phyloP scores from a whole-genome alignment of 2,888 invertebrate species.

The Eupithecia vulgata region DNA sequence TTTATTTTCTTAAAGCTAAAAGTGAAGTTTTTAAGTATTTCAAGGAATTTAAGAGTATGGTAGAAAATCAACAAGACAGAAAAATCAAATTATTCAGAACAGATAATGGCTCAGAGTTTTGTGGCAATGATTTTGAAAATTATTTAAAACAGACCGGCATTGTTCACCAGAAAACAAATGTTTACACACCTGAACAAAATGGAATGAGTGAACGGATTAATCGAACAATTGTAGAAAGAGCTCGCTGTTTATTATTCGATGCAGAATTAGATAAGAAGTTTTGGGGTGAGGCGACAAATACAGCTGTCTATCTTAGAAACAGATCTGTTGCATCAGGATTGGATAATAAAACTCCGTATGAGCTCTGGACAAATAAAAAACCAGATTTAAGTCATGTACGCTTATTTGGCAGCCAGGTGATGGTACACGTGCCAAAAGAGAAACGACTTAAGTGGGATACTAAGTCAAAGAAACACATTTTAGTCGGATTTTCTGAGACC shows the following conservation, averaged over 20 bases:
- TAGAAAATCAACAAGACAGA: too few species aligned
- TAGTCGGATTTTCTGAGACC: neutral
- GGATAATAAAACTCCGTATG: conserved; percentile 17
- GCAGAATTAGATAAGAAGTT: conserved; percentile 18
- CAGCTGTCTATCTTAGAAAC: too few species aligned
- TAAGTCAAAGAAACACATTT: neutral
- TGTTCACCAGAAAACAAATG: conserved; percentile 9
- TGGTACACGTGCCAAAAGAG: conserved; percentile 17
- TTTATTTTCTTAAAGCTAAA: too few species aligned
- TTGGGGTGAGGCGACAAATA: conserved; percentile 35
- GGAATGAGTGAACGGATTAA: conserved; percentile 40
- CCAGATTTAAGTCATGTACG: conserved; percentile 15
- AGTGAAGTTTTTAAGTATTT: too few species aligned
- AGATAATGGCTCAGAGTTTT: too few species aligned
- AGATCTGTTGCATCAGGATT: too few species aligned
- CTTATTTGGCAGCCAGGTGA: conserved; percentile 14
- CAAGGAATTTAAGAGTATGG: too few species aligned
- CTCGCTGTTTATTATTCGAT: conserved; percentile 29
- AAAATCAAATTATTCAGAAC: too few species aligned
- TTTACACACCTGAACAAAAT: conserved; percentile 26
- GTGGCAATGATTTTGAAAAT: conserved; percentile 19
- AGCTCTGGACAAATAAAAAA: conserved; percentile 7
- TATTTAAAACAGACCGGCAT: conserved; percentile 21
- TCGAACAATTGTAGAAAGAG: too few species aligned
- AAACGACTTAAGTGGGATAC: conserved; percentile 16